Percentiles rank a stretch among this genome's conserved stretches.
These are phyloP conservation scores for Tetragonula carbonaria DNA, from an alignment of 2,888 invertebrate genomes.

Conservation along the genomic window DNA sequence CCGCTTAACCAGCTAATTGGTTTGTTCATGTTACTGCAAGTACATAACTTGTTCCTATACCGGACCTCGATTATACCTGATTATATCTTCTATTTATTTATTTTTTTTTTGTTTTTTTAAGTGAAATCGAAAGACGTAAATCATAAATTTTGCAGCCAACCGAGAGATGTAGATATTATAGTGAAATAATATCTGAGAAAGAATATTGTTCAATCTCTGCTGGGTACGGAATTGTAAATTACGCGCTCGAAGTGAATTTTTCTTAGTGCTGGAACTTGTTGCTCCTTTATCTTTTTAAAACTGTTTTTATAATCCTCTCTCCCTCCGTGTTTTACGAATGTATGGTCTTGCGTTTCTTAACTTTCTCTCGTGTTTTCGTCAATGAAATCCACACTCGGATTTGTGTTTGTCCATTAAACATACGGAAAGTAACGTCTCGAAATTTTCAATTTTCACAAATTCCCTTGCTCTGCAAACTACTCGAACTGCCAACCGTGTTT, in stretches of 20 bases:
- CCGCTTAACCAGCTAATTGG: conserved; percentile 83
- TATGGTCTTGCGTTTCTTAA: neutral
- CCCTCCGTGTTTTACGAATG: neutral
- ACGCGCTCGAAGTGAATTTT: neutral
- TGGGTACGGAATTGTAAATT: neutral
- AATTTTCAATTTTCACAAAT: too few relatives aligned
- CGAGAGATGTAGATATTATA: neutral
- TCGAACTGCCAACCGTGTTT: too few relatives aligned
- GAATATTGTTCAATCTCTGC: neutral
- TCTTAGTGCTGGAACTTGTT: neutral
- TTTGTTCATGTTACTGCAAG: conserved; percentile 78
- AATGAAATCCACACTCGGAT: too few relatives aligned
- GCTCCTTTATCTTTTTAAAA: neutral
- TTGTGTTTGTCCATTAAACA: too few relatives aligned
- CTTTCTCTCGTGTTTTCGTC: too few relatives aligned
- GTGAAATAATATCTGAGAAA: too few relatives aligned
- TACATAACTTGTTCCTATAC: conserved; percentile 61
- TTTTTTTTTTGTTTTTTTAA: neutral
- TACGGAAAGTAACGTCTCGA: too few relatives aligned
- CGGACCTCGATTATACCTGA: conserved; percentile 7
- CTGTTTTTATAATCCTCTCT: neutral
- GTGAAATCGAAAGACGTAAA: too few relatives aligned
- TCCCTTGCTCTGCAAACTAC: neutral
- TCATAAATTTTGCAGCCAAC: neutral
- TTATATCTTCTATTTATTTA: conserved; percentile 1